Evolutionary conservation across 2,888 invertebrate genomes (phyloP).

Genomic region (Gasteruption jaculator): DNA sequence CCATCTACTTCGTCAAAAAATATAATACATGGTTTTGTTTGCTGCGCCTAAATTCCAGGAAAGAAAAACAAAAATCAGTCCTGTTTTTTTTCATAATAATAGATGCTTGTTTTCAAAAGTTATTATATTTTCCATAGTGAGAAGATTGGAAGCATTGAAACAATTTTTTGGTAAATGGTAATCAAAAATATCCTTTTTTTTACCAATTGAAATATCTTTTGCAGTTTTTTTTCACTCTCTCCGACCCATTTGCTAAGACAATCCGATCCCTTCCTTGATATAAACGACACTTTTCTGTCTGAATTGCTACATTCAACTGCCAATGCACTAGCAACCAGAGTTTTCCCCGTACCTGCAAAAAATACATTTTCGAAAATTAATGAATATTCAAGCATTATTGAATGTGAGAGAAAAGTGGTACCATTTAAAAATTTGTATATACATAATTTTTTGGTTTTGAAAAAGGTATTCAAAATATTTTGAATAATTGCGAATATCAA

Average conservation of each 20-base stretch:
- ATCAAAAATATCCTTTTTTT: no score
- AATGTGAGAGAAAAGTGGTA: neutral
- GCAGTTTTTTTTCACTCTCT: constrained; percentile 83
- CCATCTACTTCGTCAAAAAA: constrained; percentile 93
- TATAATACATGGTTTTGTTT: constrained; percentile 82
- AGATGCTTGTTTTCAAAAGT: no score
- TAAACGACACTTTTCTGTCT: constrained; percentile 77
- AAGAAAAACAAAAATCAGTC: no score
- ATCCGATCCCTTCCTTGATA: constrained; percentile 90
- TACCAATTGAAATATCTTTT: constrained; percentile 78
- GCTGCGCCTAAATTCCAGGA: constrained; percentile 75
- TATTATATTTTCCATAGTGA: neutral
- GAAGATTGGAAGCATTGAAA: constrained; percentile 21
- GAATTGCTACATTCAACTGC: constrained; percentile 81
- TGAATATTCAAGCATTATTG: neutral
- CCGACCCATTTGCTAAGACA: constrained; percentile 92
- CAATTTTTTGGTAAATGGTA: no score
- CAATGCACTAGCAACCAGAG: constrained; percentile 78
- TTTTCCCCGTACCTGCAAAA: constrained; percentile 78
- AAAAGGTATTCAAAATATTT: no score
- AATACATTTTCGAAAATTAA: neutral
- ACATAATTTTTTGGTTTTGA: no score
- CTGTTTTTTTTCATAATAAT: neutral
- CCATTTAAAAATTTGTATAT: no score
- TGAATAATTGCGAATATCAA: no score